Conservation (phyloP, 2,888 invertebrate species). For the Cosmia pyralina region DNA sequence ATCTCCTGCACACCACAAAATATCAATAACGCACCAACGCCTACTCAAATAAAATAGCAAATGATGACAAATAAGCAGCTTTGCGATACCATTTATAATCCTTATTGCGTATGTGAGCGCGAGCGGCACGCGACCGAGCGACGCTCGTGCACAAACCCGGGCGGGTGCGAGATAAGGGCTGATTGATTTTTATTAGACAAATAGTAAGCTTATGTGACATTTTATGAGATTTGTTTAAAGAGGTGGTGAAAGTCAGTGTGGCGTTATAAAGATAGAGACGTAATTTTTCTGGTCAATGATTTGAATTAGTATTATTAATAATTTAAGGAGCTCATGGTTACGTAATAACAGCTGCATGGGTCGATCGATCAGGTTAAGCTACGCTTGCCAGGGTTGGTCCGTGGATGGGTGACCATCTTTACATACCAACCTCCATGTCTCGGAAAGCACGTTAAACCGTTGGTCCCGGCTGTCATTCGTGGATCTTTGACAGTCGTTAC, state of each 20-base stretch:
- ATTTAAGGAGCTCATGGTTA: too few relatives aligned
- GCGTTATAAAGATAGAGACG: constrained; percentile 6
- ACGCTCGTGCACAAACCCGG: constrained; percentile 5
- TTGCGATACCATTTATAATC: constrained; percentile 59
- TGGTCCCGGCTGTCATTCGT: too few relatives aligned
- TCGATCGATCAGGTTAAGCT: too few relatives aligned
- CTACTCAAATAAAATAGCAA: constrained; percentile 62
- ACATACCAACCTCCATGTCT: too few relatives aligned
- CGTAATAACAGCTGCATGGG: too few relatives aligned
- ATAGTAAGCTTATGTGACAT: constrained; percentile 41
- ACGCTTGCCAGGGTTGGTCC: too few relatives aligned
- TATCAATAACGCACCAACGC: constrained; percentile 52
- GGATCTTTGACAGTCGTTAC: too few relatives aligned
- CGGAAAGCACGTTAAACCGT: too few relatives aligned
- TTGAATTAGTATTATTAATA: not conserved
- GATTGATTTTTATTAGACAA: constrained; percentile 66
- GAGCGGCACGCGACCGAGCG: constrained; percentile 55
- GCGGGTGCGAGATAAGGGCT: constrained; percentile 53
- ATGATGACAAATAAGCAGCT: constrained; percentile 66
- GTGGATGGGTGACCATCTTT: too few relatives aligned
- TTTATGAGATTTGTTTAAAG: constrained; percentile 49
- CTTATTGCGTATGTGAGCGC: constrained; percentile 36
- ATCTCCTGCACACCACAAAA: constrained; percentile 27
- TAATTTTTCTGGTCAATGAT: not conserved
- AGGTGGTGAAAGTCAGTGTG: constrained; percentile 19